A percentile compares a stretch with the other conserved stretches of the same genome.
Conservation (phyloP, 2,113 vertebrate species). For the Cyprinus carpio region DNA sequence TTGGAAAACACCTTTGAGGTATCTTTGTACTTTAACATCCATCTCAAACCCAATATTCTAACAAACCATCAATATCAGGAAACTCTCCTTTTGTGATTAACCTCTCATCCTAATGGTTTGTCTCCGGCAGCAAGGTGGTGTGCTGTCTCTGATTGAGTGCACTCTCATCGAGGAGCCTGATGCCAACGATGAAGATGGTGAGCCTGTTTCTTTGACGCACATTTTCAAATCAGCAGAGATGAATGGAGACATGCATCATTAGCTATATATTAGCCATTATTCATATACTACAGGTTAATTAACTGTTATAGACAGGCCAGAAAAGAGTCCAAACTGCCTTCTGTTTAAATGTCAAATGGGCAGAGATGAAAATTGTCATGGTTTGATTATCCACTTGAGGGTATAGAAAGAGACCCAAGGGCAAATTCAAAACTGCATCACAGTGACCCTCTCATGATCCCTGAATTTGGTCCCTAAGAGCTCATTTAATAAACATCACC, state of each 20-base stretch:
- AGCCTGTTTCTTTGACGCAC: constrained; percentile 66
- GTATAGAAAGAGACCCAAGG: constrained; percentile 23
- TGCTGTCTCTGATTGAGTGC: constrained; percentile 94
- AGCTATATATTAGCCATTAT: constrained; percentile 26
- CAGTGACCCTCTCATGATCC: constrained; percentile 18
- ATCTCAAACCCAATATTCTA: background rate
- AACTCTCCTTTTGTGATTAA: background rate
- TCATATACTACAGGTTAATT: constrained; percentile 70
- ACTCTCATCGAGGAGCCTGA: constrained; percentile 94
- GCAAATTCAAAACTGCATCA: constrained; percentile 28
- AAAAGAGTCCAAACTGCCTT: constrained; percentile 54
- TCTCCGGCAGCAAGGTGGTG: constrained; percentile 89
- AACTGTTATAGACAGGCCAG: constrained; percentile 61
- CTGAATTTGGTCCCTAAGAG: constrained; percentile 17
- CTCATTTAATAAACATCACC: constrained; percentile 33
- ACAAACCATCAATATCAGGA: background rate
- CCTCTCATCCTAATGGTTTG: constrained; percentile 38
- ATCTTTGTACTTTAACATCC: background rate
- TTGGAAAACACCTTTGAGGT: background rate
- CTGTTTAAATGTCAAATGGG: constrained; percentile 68
- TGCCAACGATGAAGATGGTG: constrained; percentile 89
- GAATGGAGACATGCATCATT: constrained; percentile 24
- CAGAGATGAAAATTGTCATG: constrained; percentile 63
- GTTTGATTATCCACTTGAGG: constrained; percentile 49
- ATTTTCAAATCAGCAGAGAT: constrained; percentile 35